A percentile compares a stretch with the other conserved stretches of the same genome.
Evolutionary conservation across 2,113 vertebrate species (phyloP).

Genomic region (Pygoscelis antarcticus): DNA sequence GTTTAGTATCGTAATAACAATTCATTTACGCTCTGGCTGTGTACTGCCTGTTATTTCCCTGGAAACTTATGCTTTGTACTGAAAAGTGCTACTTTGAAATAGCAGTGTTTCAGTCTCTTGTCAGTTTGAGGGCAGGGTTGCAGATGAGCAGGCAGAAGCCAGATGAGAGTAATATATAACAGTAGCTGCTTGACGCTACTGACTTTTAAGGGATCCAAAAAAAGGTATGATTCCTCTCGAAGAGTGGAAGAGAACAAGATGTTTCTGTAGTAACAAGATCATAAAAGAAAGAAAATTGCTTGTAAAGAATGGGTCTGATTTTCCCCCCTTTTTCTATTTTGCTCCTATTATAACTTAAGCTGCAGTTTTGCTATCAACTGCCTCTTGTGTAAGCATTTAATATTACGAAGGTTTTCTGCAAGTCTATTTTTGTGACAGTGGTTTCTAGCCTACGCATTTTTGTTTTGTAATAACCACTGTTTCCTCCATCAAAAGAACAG

Average conservation of each 20-base stretch:
- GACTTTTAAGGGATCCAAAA: constrained; percentile 29
- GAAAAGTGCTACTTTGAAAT: not conserved
- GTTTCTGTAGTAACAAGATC: constrained; percentile 29
- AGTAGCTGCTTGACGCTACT: constrained; percentile 8
- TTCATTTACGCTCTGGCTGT: not conserved
- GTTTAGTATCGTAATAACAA: not conserved
- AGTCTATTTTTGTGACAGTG: not conserved
- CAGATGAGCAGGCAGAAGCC: not conserved
- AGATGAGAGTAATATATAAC: not conserved
- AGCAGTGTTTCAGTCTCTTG: not conserved
- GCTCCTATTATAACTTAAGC: not conserved
- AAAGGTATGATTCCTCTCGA: constrained; percentile 5
- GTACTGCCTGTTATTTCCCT: constrained; percentile 4
- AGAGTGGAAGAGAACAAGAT: constrained; percentile 2
- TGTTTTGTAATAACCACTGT: constrained; percentile 7
- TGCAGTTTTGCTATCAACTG: constrained; percentile 24
- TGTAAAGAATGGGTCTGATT: constrained; percentile 36
- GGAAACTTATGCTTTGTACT: not conserved
- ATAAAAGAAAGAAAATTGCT: constrained; percentile 53
- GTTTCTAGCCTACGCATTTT: not conserved
- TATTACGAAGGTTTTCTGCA: not conserved
- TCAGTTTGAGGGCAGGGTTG: not conserved
- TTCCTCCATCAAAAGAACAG: not conserved
- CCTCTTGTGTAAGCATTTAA: constrained; percentile 28
- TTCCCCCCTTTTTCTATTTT: not conserved